Conservation (phyloP, 2,113 vertebrate genomes). For the Sturnira hondurensis region DNA sequence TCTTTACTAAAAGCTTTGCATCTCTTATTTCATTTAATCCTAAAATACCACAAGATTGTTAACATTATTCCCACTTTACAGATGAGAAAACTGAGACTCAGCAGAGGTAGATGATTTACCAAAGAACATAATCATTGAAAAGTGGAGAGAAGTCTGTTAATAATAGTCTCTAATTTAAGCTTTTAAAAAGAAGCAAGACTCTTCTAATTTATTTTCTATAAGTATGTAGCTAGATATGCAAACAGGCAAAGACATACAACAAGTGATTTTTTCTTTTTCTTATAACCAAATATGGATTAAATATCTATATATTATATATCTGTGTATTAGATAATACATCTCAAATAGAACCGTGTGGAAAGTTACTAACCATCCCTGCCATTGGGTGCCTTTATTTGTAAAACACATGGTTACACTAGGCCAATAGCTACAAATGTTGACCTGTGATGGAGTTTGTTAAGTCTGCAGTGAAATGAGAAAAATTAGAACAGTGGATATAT, state of each 20-base stretch:
- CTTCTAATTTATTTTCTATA: background rate
- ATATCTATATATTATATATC: background rate
- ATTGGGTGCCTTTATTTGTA: background rate
- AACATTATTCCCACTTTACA: background rate
- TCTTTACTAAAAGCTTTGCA: background rate
- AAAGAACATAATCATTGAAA: background rate
- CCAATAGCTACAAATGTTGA: background rate
- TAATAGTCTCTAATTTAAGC: background rate
- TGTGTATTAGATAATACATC: background rate
- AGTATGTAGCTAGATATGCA: background rate
- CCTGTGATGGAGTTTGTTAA: background rate
- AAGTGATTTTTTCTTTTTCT: background rate
- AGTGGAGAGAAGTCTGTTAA: background rate
- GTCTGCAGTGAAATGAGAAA: conserved; percentile 16
- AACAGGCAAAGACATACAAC: background rate
- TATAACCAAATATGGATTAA: background rate
- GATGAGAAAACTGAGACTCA: background rate
- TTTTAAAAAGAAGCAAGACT: background rate
- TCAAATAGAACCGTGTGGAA: background rate
- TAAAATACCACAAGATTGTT: background rate
- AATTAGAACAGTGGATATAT: background rate
- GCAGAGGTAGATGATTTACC: background rate
- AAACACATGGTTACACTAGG: background rate
- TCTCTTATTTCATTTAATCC: background rate
- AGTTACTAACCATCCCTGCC: background rate